Evolutionary conservation across 2,888 invertebrate genomes (phyloP), one percentile per base, ranked within the genome.

Genomic region (Synanthedon vespiformis): DNA sequence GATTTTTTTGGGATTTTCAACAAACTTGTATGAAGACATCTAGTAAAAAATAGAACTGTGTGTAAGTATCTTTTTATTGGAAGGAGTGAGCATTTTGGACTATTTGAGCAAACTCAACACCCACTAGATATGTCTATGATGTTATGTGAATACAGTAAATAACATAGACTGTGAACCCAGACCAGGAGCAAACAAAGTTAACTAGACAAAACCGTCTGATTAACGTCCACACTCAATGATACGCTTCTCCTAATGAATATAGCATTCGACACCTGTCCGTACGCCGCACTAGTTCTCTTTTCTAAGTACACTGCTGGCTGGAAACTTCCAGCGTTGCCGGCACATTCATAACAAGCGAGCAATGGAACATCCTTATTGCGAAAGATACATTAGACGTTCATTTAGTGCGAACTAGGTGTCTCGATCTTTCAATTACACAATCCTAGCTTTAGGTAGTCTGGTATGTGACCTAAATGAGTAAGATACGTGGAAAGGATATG

Each of bases 401-500:
- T 13, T n/a, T 44, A 44, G 13, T 44, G 14, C 44, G 8, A 14
- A 12, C 40, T 54, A 63, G 61, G 58, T 62, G 64, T 68, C 63
- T 67, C 63, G 56, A 57, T 44, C 57, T 58, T 64, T 64, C 65
- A 68, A 68, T 73, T 66, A 73, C 62, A 55, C 63, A 60, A 63
- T 61, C 60, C 62, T 59, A 58, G 58, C 48, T 52, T 54, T 51
- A 54, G 51, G 27, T 44, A 44, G 40, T 52, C 48, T n/a, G 22
- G 40, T 44, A 34, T 50, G 40, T 22, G 50, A 18, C 44, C 44
- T 44, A 44, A 4, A 44, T 44, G 44, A 44, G 13, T 44, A 44
- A 44, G 55, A 64, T 61, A 63, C 64, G 65, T 51, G 64, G 66
- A 34, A 34, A 57, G 67, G 67, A 65, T 54, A 53, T 61, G 14